Evolutionary conservation across 1,140 invertebrate species (phyloP).

Genomic region (Eriocheir sinensis): DNA sequence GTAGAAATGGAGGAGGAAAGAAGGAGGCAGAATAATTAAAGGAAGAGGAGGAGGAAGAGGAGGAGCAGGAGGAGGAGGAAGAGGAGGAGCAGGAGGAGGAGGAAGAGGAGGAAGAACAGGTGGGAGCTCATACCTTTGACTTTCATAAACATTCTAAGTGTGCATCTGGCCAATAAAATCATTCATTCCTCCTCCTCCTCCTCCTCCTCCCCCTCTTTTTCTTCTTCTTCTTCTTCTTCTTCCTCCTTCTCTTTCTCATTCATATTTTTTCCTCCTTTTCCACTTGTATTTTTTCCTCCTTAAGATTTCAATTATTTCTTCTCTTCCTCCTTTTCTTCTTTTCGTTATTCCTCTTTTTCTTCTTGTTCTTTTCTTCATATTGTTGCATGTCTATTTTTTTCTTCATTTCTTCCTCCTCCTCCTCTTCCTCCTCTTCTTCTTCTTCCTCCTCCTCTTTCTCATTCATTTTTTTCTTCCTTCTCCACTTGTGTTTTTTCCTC

Average conservation of each 20-base stretch:
- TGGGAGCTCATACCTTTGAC: background rate
- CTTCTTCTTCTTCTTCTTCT: background rate
- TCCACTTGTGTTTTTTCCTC: too few species aligned
- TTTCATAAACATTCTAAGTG: conserved; percentile 12
- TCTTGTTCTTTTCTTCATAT: too few species aligned
- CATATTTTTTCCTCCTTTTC: background rate
- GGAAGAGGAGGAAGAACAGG: background rate
- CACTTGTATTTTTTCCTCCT: background rate
- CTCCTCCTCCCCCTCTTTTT: conserved; percentile 2
- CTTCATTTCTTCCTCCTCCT: too few species aligned
- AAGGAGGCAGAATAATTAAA: too few species aligned
- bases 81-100: too few species aligned
- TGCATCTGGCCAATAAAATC: background rate
- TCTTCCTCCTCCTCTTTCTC: too few species aligned
- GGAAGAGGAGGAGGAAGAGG: background rate
- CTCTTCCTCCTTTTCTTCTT: background rate
- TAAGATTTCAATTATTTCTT: too few species aligned
- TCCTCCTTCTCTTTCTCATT: background rate
- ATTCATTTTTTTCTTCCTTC: too few species aligned
- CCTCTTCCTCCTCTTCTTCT: too few species aligned
- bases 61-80: background rate
- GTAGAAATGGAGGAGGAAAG: background rate
- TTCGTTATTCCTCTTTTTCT: background rate
- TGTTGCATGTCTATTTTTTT: too few species aligned
- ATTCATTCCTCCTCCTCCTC: background rate